Base-by-base conservation (phyloP, 1,140 invertebrate genomes). In the Drosophila teissieri region DNA sequence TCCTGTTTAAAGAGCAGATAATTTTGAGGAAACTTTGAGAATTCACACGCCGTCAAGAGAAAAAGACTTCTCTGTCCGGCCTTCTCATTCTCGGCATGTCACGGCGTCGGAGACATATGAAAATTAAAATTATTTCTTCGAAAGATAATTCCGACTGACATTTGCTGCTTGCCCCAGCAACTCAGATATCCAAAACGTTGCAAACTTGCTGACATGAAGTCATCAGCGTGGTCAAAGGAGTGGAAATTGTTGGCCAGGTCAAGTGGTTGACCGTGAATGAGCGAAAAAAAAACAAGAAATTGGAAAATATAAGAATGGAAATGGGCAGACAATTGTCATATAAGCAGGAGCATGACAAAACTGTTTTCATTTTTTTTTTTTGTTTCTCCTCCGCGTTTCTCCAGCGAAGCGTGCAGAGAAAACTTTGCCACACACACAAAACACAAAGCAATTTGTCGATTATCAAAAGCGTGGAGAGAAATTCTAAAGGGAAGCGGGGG, bases 191-290 rank as follows among this genome's bases (percentile, higher is more conserved):
- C 27, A 40, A 49, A 61, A 48, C 57, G 74, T 64, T 64, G 76
- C 67, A 56, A 78, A 78, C 75, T 65, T 24, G 61, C 70, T 68
- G 77, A 79, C 77, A 79, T 79, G 54, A 68, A 61, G 76, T 55
- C 69, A 73, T 79, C 70, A 70, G 55, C 55, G 67, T 56, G 27
- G n/a, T 12, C 19, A 8, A 42, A 37, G 36, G 61, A 31, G 39
- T 60, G 52, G 53, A 56, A 65, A 75, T 64, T 67, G 73, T 49
- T 64, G 63, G 58, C 58, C 60, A 81, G 78, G 73, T 81, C 78
- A 81, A 81, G 79, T 81, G 79, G 49, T 63, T 51, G 54, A 53
- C 57, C 63, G 54, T 81, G 79, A 81, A 77, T 77, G 60, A 67
- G 78, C 79, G 60, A 24, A 78, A 77, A 51, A 46, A 54, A 61